These are phyloP conservation scores for Eustalomyia histrio DNA, from an alignment of 2,888 invertebrate species.

Conservation along the genomic window DNA sequence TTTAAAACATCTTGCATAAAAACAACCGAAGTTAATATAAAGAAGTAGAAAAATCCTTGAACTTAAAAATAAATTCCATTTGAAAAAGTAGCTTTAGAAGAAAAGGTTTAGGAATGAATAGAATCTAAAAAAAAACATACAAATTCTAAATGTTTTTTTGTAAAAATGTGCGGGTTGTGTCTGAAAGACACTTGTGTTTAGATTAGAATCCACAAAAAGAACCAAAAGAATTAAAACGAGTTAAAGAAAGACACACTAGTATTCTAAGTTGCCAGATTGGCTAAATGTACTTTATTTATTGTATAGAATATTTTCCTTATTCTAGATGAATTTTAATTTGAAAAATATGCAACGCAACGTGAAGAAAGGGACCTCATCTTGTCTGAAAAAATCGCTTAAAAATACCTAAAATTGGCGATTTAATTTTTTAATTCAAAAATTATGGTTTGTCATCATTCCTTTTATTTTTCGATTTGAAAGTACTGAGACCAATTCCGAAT, in stretches of 20 bases:
- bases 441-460: no score
- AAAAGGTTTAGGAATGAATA: slow-evolving; percentile 64
- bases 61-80: slow-evolving; percentile 68
- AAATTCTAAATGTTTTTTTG: slow-evolving; percentile 44
- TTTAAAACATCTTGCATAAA: slow-evolving; percentile 41
- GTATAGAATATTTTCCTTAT: no score
- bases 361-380: no score
- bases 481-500: no score
- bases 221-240: neutral
- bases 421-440: no score
- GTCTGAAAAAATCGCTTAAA: no score
- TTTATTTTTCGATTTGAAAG: no score
- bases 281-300: neutral
- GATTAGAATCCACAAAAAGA: slow-evolving; percentile 37
- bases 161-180: slow-evolving; percentile 69
- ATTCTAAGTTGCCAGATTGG: slow-evolving; percentile 11
- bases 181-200: slow-evolving; percentile 58
- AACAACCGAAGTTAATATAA: slow-evolving; percentile 29
- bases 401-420: no score
- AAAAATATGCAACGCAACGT: no score
- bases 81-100: slow-evolving; percentile 58
- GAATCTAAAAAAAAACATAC: slow-evolving; percentile 60
- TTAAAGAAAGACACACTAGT: neutral
- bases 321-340: no score
- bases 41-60: slow-evolving; percentile 72